These are phyloP conservation scores for Labia minor DNA, from an alignment of 2,888 invertebrate genomes.

Conservation along the genomic window DNA sequence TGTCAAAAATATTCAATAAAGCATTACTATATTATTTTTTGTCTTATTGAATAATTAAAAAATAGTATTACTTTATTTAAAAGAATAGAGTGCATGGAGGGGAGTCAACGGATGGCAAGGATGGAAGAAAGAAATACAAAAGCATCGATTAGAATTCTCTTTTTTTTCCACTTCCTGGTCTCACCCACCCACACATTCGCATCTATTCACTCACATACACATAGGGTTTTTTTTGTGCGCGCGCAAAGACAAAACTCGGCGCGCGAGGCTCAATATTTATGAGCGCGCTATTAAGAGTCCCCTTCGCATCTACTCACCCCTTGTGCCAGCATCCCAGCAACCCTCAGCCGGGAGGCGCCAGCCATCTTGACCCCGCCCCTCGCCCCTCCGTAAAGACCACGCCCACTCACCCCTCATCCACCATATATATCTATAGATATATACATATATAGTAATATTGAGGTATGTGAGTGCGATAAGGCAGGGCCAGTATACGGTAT, in stretches of 20 bases:
- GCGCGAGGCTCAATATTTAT: slow-evolving; percentile 13
- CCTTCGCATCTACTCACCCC: background rate
- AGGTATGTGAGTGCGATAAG: background rate
- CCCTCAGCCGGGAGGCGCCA: background rate
- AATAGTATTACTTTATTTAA: too few relatives aligned
- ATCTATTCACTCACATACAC: background rate
- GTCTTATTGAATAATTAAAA: too few relatives aligned
- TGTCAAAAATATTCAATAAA: too few relatives aligned
- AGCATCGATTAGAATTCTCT: background rate
- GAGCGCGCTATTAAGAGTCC: slow-evolving; percentile 13
- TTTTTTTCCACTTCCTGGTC: background rate
- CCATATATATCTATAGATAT: background rate
- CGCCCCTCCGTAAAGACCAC: background rate
- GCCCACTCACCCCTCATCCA: background rate
- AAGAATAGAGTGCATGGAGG: too few relatives aligned
- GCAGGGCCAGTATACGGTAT: slow-evolving; percentile 4
- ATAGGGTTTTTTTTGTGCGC: background rate
- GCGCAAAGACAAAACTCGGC: slow-evolving; percentile 13
- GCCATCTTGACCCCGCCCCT: slow-evolving; percentile 3
- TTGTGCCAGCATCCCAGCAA: background rate
- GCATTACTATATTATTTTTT: too few relatives aligned
- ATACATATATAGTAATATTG: background rate
- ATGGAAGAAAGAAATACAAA: background rate
- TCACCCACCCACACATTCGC: background rate
- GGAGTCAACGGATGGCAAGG: too few relatives aligned